phyloP scores from a whole-genome alignment of 2,797 vertebrate genomes.

The Anabacerthia variegaticeps region DNA sequence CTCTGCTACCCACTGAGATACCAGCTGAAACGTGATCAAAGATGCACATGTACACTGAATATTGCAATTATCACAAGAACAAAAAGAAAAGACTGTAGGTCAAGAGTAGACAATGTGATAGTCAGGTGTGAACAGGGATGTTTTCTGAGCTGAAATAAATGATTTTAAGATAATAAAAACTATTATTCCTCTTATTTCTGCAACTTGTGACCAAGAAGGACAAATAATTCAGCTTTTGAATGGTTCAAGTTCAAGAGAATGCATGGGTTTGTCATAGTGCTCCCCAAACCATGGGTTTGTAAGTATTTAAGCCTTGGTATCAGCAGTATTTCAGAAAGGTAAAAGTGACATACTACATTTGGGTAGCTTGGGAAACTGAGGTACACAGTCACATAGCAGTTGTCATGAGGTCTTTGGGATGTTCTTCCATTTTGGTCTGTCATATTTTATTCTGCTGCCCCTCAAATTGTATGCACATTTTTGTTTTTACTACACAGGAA shows the following conservation, averaged over 20 bases:
- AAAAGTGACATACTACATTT: background rate
- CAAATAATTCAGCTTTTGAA: background rate
- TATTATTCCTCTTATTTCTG: background rate
- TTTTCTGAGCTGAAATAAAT: background rate
- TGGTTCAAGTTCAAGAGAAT: background rate
- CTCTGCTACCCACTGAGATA: background rate
- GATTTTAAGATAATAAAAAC: background rate
- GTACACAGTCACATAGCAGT: background rate
- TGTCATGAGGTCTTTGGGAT: background rate
- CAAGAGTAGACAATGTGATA: background rate
- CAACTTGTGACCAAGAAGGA: background rate
- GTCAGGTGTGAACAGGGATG: background rate
- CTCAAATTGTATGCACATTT: accelerated
- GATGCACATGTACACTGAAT: background rate
- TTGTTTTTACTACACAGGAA: background rate
- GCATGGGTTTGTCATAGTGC: background rate
- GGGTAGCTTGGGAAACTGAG: background rate
- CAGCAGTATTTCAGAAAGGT: background rate
- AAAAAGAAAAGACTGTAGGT: background rate
- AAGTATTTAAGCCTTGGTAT: background rate
- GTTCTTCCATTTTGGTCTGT: background rate
- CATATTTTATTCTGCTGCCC: background rate
- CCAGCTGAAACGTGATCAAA: background rate
- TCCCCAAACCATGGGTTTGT: background rate
- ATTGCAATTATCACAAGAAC: background rate